A percentile compares a stretch with the other conserved stretches of the same genome.
Conservation (phyloP, 2,797 vertebrate species). For the Eptatretus atami region DNA sequence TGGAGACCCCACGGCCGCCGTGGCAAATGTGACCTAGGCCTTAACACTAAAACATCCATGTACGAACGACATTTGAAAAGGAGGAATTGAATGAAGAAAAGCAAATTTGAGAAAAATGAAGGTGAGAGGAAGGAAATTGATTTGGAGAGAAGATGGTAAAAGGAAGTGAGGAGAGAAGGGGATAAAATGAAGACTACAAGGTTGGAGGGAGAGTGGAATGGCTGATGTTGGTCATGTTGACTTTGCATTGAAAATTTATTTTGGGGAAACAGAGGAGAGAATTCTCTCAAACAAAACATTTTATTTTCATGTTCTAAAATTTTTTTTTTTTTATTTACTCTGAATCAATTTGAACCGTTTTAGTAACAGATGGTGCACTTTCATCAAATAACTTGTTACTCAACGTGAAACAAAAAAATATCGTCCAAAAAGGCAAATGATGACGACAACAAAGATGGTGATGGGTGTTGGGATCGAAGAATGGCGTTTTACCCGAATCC, state of each 20-base stretch:
- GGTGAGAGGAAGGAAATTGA: too few species aligned
- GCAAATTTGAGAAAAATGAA: too few species aligned
- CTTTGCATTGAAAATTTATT: background rate
- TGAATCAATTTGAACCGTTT: conserved; percentile 6
- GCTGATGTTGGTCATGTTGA: too few species aligned
- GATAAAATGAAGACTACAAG: too few species aligned
- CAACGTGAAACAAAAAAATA: background rate
- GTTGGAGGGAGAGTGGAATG: too few species aligned
- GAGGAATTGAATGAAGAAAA: too few species aligned
- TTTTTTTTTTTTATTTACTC: conserved; percentile 1
- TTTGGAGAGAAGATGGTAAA: too few species aligned
- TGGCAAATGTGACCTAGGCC: too few species aligned
- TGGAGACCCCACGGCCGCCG: too few species aligned
- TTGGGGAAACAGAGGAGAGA: conserved; percentile 5
- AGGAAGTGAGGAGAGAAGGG: too few species aligned
- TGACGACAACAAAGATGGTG: background rate
- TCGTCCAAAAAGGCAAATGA: background rate
- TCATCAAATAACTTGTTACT: conserved; percentile 6
- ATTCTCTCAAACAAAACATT: background rate
- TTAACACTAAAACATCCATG: too few species aligned
- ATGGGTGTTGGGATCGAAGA: conserved; percentile 3
- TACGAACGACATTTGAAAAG: too few species aligned
- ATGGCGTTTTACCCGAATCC: conserved; percentile 53
- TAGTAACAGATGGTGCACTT: background rate
- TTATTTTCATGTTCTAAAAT: conserved; percentile 7